These are phyloP conservation scores for Drosophila prolongata DNA, from an alignment of 2,888 invertebrate genomes.

Conservation along the genomic window DNA sequence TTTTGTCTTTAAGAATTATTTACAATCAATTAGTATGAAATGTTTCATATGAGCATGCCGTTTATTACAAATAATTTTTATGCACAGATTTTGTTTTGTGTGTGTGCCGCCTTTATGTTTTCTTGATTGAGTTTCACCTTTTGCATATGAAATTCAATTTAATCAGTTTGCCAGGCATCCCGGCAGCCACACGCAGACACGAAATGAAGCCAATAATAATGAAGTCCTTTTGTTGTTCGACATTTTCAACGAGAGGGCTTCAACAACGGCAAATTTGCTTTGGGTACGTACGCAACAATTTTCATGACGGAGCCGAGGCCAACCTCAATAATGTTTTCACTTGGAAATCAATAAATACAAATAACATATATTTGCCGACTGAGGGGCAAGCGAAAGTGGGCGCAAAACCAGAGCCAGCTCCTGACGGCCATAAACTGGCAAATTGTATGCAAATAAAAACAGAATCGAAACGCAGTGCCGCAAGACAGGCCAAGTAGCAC, in stretches of 20 bases:
- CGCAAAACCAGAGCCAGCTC: conserved; percentile 33
- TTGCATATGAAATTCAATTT: conserved; percentile 78
- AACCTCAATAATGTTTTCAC: conserved; percentile 76
- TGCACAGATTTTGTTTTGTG: conserved; percentile 26
- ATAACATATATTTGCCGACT: conserved; percentile 62
- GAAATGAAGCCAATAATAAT: conserved; percentile 73
- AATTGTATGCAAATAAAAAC: conserved; percentile 76
- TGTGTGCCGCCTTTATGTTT: conserved; percentile 66
- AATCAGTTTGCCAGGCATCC: conserved; percentile 67
- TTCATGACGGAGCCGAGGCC: conserved; percentile 36
- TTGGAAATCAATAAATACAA: conserved; percentile 77
- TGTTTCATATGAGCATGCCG: too few relatives aligned
- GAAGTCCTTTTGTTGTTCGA: conserved; percentile 74
- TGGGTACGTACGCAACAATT: conserved; percentile 62
- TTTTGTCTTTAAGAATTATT: too few relatives aligned
- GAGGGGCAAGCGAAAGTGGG: not conserved
- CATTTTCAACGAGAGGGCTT: conserved; percentile 59
- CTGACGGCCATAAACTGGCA: conserved; percentile 65
- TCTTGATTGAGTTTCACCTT: conserved; percentile 78
- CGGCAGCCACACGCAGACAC: conserved; percentile 21
- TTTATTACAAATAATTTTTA: not conserved
- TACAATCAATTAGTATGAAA: too few relatives aligned
- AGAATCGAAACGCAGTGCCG: conserved; percentile 45
- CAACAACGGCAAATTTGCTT: conserved; percentile 50
- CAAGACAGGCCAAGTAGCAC: conserved; percentile 35